Evolutionary conservation across 1,140 invertebrate species (phyloP).

Genomic region (Bombus vancouverensis): DNA sequence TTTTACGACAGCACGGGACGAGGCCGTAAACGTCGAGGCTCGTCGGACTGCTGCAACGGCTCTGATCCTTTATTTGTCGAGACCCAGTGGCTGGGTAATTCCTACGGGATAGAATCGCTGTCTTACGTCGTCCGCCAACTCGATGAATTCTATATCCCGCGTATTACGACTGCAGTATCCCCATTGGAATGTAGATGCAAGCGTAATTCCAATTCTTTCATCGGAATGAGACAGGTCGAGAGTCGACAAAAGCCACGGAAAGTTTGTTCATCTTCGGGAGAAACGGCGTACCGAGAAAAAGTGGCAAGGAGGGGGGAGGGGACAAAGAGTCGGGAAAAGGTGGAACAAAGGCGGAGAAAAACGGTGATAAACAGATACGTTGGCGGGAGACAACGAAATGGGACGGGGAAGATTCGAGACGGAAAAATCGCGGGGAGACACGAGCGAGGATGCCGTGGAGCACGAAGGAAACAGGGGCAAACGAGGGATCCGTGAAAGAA

Average conservation of each 20-base stretch:
- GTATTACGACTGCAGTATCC: not conserved
- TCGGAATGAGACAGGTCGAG: not conserved
- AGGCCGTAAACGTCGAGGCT: not conserved
- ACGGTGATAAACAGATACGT: not conserved
- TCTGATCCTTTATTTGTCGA: not conserved
- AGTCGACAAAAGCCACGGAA: not conserved
- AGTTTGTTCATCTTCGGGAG: no score
- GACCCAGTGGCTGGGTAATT: no score
- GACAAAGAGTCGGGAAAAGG: not conserved
- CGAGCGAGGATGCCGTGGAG: no score
- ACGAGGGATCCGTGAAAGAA: not conserved
- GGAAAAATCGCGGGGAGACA: no score
- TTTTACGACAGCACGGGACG: not conserved
- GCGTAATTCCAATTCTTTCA: not conserved
- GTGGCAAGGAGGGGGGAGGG: fast-evolving
- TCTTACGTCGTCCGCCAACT: no score
- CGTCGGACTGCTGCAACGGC: no score
- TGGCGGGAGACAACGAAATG: not conserved
- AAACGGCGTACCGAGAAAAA: not conserved
- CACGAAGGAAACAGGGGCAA: not conserved
- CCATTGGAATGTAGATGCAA: no score
- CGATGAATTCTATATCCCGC: not conserved
- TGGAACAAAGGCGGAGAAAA: not conserved
- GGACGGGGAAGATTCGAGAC: not conserved
- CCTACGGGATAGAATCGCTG: no score